phyloP scores from a whole-genome alignment of 2,888 invertebrate genomes.

The Drosophila mercatorum region DNA sequence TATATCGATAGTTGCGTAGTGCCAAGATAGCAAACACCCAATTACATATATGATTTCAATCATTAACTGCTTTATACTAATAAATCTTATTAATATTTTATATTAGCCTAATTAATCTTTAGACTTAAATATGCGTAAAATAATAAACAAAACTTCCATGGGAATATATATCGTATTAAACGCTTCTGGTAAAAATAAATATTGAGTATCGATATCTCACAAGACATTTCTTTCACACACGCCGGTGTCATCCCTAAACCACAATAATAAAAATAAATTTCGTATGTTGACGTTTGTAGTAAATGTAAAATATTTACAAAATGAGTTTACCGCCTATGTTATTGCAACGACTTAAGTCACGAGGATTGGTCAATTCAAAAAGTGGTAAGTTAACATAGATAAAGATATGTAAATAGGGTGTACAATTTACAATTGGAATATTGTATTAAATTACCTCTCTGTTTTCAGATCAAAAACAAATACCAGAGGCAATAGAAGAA shows the following conservation, averaged over 20 bases:
- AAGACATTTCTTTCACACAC: background rate
- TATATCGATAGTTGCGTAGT: background rate
- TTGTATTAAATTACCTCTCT: background rate
- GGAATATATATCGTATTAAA: background rate
- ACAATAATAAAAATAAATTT: background rate
- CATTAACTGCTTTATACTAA: no score
- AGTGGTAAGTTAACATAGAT: conserved; percentile 25
- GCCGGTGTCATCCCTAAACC: conserved; percentile 1
- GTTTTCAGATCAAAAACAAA: conserved; percentile 37
- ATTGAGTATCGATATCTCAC: background rate
- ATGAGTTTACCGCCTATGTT: conserved; percentile 66
- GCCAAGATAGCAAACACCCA: background rate
- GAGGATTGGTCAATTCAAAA: conserved; percentile 51
- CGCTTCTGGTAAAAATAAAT: background rate
- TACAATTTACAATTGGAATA: background rate
- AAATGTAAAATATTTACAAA: background rate
- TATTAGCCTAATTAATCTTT: no score
- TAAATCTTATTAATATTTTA: no score
- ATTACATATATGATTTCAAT: no score
- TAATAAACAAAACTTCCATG: background rate
- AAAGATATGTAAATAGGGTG: background rate
- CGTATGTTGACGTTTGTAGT: background rate
- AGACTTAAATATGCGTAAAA: background rate
- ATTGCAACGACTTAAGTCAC: conserved; percentile 56
- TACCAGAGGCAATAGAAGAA: conserved; percentile 87